Conservation (phyloP, 1,140 invertebrate genomes). For the Panonychus citri region DNA sequence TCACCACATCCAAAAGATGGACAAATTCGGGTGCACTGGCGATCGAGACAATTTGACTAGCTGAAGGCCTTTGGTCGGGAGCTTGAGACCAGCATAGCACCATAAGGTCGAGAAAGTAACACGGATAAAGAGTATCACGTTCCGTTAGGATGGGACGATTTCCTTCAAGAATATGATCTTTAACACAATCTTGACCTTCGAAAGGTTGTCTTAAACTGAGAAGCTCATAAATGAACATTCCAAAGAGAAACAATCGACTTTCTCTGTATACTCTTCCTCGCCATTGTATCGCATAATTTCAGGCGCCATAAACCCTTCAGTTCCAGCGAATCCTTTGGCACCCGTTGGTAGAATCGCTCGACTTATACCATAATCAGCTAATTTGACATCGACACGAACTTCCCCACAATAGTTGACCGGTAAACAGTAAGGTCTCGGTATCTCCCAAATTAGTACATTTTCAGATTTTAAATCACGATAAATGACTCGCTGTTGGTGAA, state of each 20-base stretch:
- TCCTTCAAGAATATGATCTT: slow-evolving; percentile 83
- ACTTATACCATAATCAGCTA: slow-evolving; percentile 91
- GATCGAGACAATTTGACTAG: slow-evolving; percentile 75
- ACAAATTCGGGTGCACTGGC: slow-evolving; percentile 75
- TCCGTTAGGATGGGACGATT: slow-evolving; percentile 62
- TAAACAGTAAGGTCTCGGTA: slow-evolving; percentile 42
- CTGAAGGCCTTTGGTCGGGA: slow-evolving; percentile 61
- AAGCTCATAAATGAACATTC: slow-evolving; percentile 96
- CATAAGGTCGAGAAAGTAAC: slow-evolving; percentile 80
- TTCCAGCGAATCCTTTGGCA: slow-evolving; percentile 90
- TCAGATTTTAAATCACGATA: slow-evolving; percentile 93
- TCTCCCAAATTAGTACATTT: slow-evolving; percentile 87
- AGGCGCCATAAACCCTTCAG: slow-evolving; percentile 94
- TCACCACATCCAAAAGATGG: slow-evolving; percentile 54
- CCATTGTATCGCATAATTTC: slow-evolving; percentile 95
- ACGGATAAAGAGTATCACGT: slow-evolving; percentile 48
- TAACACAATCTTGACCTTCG: slow-evolving; percentile 79
- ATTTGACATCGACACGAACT: slow-evolving; percentile 55
- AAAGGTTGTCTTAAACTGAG: slow-evolving; percentile 79
- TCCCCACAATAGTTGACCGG: slow-evolving; percentile 19
- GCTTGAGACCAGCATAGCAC: slow-evolving; percentile 79
- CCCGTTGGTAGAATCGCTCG: slow-evolving; percentile 61
- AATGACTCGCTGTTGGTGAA: slow-evolving; percentile 80
- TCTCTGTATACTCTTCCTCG: slow-evolving; percentile 95
- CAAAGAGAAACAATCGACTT: slow-evolving; percentile 98